Conservation (phyloP, 2,888 invertebrate genomes). For the Tubiluchus corallicola region DNA sequence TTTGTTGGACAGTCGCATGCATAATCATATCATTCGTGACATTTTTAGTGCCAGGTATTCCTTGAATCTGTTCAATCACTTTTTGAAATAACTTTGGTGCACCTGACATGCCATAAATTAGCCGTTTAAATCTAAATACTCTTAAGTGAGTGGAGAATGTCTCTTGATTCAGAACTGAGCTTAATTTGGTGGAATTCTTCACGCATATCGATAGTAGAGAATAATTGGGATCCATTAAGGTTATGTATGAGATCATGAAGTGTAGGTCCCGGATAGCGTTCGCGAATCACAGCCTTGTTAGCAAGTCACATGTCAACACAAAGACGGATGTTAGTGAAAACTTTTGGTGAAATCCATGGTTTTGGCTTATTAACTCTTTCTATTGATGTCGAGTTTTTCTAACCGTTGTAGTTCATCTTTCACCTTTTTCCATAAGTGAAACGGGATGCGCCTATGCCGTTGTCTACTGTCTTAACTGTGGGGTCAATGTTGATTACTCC, state of each 20-base stretch:
- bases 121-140: constrained; percentile 11
- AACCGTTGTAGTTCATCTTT: constrained; percentile 15
- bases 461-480: too few species aligned
- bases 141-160: constrained; percentile 14
- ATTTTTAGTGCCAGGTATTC: background rate
- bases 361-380: constrained; percentile 17
- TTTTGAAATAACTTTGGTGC: background rate
- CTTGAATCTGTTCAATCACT: too few species aligned
- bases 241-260: constrained; percentile 15
- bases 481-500: too few species aligned
- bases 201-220: constrained; percentile 14
- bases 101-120: background rate
- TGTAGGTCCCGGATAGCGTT: constrained; percentile 15
- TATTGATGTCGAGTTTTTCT: constrained; percentile 16
- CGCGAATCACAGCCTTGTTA: constrained; percentile 14
- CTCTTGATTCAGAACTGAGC: constrained; percentile 12
- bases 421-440: constrained; percentile 8
- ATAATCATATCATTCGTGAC: background rate
- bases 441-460: background rate
- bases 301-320: constrained; percentile 15
- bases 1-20: background rate
- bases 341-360: constrained; percentile 18
- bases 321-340: constrained; percentile 15
- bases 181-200: constrained; percentile 13
- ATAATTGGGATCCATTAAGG: constrained; percentile 14